These are phyloP conservation scores for Dolichomitus sp. DNA, from an alignment of 2,888 invertebrate genomes.

Conservation along the genomic window DNA sequence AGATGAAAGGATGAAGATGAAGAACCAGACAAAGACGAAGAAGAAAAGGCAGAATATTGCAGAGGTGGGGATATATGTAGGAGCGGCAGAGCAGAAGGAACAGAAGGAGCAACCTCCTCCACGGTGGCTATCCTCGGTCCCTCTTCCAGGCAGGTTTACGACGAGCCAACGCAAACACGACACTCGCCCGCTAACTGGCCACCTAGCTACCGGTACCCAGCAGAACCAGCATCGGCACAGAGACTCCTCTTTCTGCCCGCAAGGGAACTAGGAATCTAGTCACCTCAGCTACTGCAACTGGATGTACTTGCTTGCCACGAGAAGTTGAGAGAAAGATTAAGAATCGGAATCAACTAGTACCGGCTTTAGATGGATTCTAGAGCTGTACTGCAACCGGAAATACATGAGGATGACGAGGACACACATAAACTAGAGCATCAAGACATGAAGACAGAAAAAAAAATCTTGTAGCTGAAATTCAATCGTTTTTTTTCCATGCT, in stretches of 20 bases:
- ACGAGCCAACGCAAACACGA: conserved; percentile 82
- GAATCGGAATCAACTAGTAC: conserved; percentile 62
- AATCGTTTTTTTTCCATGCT: no score
- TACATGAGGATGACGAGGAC: neutral
- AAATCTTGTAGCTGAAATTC: neutral
- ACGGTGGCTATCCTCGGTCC: conserved; percentile 74
- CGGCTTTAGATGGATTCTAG: neutral
- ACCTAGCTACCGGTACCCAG: conserved; percentile 81
- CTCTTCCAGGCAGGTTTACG: conserved; percentile 80
- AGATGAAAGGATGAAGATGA: conserved; percentile 28
- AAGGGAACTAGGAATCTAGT: conserved; percentile 69
- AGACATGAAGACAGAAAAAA: neutral
- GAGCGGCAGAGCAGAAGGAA: conserved; percentile 49
- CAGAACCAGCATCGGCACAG: conserved; percentile 33
- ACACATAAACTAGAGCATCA: neutral
- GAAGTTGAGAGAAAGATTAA: conserved; percentile 42
- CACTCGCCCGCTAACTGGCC: conserved; percentile 82
- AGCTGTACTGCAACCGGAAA: neutral
- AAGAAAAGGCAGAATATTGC: conserved; percentile 5
- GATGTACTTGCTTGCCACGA: conserved; percentile 69
- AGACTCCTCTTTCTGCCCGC: conserved; percentile 55
- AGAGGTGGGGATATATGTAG: conserved; percentile 41
- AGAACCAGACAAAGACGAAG: conserved; percentile 20
- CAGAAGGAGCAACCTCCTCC: conserved; percentile 58
- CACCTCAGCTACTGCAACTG: conserved; percentile 57